Evolutionary conservation across 2,888 invertebrate species (phyloP), one percentile per base, ranked within the genome.

Genomic region (Scaptomyza polygonia): DNA sequence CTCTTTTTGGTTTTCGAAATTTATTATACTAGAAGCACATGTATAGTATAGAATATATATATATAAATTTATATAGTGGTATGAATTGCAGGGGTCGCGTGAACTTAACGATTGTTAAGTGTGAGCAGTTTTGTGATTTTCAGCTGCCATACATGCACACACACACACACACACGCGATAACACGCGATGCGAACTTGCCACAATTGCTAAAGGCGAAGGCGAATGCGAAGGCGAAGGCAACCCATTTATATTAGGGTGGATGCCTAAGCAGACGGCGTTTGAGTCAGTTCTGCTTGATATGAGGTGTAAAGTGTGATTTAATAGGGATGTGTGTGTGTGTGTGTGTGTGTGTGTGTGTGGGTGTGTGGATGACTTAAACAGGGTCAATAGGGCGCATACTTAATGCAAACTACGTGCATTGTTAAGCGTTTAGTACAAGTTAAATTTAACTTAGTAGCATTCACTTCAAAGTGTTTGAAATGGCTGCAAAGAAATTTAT

Each of bases 41-140:
- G 63, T 61, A 67, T 61, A 67, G 36, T 25, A 25, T 54, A 52
- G 58, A 5, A 34, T 9, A 34, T 34, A n/a, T 34, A 34, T 32
- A 32, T 11, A 32, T 32, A 11, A 9, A 32, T 32, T 4, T 32
- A 18, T 48, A 48, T 18, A 62, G 43, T 57, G 44, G 47, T 55
- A 70, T 76, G 68, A 57, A 53, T 64, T 66, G 81, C 73, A 47
- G 63, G 47, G 34, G 57, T 72, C 61, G 67, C 58, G 44, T 67
- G 69, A 72, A 82, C 78, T 72, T 78, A 70, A 78, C 81, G 78
- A 77, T 80, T 80, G 78, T 78, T 80, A 80, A 77, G 77, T 77
- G 77, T 77, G 77, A 72, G 72, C 64, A 62, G 57, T 71, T 76
- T 79, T 66, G 58, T 72, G 77, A 68, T 72, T 79, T 77, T 59